A percentile compares a stretch with the other conserved stretches of the same genome.
phyloP scores from a whole-genome alignment of 2,113 vertebrate genomes.

The Tenebrosternarchus preto region DNA sequence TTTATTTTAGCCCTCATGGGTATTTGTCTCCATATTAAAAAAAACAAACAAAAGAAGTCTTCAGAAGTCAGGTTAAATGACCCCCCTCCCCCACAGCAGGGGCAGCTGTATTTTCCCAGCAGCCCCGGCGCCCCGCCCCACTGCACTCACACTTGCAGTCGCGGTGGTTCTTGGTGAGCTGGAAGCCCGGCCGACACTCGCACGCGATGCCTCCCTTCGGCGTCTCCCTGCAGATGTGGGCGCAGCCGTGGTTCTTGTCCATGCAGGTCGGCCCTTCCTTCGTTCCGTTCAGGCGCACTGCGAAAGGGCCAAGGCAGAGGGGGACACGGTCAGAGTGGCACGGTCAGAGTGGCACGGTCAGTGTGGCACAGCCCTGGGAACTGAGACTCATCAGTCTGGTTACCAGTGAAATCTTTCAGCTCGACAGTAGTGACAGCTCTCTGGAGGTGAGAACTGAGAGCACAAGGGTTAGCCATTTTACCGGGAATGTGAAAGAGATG shows the following conservation, averaged over 20 bases:
- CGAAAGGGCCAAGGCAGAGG: background rate
- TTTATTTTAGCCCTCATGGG: too few species aligned
- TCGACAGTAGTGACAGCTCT: too few species aligned
- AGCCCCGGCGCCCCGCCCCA: background rate
- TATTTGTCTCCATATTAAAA: too few species aligned
- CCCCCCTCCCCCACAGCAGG: too few species aligned
- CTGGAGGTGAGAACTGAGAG: background rate
- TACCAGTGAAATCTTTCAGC: too few species aligned
- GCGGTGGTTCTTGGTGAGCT: slow-evolving; percentile 94
- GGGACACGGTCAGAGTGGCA: too few species aligned
- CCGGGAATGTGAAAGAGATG: background rate
- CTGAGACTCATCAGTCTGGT: too few species aligned
- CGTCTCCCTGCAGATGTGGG: slow-evolving; percentile 95
- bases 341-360: too few species aligned
- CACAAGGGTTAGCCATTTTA: background rate
- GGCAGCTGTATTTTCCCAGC: too few species aligned
- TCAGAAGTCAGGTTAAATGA: too few species aligned
- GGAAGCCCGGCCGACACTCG: slow-evolving; percentile 95
- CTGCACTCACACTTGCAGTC: slow-evolving; percentile 94
- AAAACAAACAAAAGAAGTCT: too few species aligned
- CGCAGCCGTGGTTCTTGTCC: slow-evolving; percentile 98
- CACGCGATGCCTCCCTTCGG: slow-evolving; percentile 94
- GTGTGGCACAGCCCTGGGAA: too few species aligned
- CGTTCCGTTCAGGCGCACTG: slow-evolving; percentile 81
- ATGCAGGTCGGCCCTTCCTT: slow-evolving; percentile 97